A percentile compares a stretch with the other conserved stretches of the same genome.
Conservation (phyloP, 2,113 vertebrate genomes). For the Callopanchax toddi region DNA sequence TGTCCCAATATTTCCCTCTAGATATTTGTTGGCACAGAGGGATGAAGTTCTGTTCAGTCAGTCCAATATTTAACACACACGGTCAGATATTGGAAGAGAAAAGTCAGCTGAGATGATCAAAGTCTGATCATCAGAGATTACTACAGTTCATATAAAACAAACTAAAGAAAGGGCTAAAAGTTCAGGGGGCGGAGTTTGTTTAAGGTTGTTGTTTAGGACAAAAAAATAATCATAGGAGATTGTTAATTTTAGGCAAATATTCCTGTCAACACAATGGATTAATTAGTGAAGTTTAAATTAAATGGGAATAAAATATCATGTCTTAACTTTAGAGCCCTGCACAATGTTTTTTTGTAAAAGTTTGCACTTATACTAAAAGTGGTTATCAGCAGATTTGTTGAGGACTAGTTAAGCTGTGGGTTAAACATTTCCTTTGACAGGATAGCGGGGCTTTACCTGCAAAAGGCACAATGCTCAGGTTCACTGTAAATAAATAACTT, state of each 20-base stretch:
- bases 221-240: neutral
- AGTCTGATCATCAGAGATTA: conserved; percentile 44
- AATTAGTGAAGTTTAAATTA: neutral
- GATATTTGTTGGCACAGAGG: conserved; percentile 15
- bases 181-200: conserved; percentile 3
- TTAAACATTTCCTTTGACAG: neutral
- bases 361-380: neutral
- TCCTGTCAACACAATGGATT: too few relatives aligned
- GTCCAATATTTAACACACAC: conserved; percentile 7
- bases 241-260: neutral
- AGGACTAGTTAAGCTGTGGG: too few relatives aligned
- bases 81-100: conserved; percentile 35
- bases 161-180: conserved; percentile 2
- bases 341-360: neutral
- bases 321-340: neutral
- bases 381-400: too few relatives aligned
- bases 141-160: conserved; percentile 27
- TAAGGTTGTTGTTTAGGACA: conserved; percentile 4
- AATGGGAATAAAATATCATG: neutral
- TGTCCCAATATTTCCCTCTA: neutral
- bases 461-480: neutral
- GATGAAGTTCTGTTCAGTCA: neutral
- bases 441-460: neutral
- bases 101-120: conserved; percentile 40
- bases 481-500: neutral